phyloP scores from a whole-genome alignment of 37 sponge, comb jelly and placozoan species.

The Haliclona indistincta region DNA sequence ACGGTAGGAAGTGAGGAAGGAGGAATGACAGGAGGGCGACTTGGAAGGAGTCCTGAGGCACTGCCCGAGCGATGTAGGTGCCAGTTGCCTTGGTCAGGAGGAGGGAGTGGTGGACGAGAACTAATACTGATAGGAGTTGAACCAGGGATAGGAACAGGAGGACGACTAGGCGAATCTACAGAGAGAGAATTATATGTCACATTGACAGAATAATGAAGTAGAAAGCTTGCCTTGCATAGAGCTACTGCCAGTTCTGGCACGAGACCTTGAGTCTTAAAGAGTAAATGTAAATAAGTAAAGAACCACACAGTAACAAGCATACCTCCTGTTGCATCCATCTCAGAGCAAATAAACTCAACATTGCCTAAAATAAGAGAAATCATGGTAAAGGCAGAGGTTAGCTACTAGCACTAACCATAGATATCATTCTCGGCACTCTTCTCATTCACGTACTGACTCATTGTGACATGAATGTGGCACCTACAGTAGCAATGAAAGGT shows the following conservation, averaged over 20 bases:
- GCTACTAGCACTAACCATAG: constrained; percentile 14
- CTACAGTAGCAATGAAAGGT: no score
- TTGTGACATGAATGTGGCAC: constrained; percentile 45
- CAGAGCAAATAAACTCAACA: neutral
- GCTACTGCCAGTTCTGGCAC: neutral
- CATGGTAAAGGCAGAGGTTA: no score
- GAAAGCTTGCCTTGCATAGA: no score
- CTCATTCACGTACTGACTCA: constrained; percentile 18
- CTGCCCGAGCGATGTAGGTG: constrained; percentile 6
- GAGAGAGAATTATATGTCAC: no score
- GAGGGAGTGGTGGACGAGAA: no score
- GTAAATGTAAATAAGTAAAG: no score
- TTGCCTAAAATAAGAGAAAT: no score
- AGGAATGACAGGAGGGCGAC: neutral
- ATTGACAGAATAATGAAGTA: no score
- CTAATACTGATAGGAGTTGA: neutral
- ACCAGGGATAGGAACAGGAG: neutral
- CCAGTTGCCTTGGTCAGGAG: neutral
- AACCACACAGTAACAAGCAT: no score
- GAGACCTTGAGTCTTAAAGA: no score
- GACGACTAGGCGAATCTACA: neutral
- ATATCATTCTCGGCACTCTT: constrained; percentile 8
- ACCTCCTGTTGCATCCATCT: no score
- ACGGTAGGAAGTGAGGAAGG: constrained; percentile 1
- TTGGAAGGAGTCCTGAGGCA: no score